phyloP scores from a whole-genome alignment of 2,797 vertebrate genomes.

The Hypotaenidia philippensis region DNA sequence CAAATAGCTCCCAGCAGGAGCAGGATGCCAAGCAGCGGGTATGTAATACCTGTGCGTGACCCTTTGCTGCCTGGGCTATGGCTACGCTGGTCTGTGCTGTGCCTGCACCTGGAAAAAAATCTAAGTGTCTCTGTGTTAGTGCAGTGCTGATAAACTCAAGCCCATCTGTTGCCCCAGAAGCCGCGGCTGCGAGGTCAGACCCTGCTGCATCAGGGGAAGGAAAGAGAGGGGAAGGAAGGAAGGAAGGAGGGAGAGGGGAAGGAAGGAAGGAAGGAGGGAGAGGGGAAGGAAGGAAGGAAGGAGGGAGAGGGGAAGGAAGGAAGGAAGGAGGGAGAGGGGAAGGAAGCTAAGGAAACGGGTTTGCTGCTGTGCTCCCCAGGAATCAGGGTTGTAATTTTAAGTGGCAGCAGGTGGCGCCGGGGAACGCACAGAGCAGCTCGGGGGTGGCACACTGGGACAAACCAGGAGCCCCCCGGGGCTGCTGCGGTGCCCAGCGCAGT shows the following conservation, averaged over 20 bases:
- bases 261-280: too few species aligned
- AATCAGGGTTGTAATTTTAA: not conserved
- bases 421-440: not conserved
- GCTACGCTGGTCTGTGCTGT: rapidly evolving
- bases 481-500: rapidly evolving
- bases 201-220: not conserved
- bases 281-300: too few species aligned
- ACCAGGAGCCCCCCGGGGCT: rapidly evolving
- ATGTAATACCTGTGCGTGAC: rapidly evolving
- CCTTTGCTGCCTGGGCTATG: not conserved
- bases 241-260: too few species aligned
- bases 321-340: too few species aligned
- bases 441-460: not conserved
- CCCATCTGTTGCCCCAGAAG: not conserved
- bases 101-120: rapidly evolving
- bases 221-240: too few species aligned
- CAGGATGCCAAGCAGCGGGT: rapidly evolving
- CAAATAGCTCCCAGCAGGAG: not conserved
- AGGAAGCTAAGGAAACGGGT: too few species aligned
- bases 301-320: too few species aligned
- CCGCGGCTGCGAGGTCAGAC: not conserved
- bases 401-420: not conserved
- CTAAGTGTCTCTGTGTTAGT: rapidly evolving
- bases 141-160: rapidly evolving
- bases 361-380: rapidly evolving